These are phyloP conservation scores for Drosophila mayaguana DNA, from an alignment of 2,888 invertebrate species.

Conservation along the genomic window DNA sequence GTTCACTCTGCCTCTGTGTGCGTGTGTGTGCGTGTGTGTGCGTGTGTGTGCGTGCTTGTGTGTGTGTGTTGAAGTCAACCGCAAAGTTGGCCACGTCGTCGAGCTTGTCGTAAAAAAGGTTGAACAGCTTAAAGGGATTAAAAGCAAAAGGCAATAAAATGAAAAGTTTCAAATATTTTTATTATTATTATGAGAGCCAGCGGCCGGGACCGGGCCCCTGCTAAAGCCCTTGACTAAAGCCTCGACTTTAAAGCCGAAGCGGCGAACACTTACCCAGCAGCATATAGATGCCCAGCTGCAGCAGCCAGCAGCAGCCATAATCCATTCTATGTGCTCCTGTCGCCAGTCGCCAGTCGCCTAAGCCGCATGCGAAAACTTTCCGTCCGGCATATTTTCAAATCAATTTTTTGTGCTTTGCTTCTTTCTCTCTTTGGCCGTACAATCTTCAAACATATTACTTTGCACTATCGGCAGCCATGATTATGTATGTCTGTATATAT, in stretches of 20 bases:
- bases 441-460: conserved; percentile 49
- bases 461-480: conserved; percentile 31
- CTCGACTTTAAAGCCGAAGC: conserved; percentile 38
- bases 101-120: conserved; percentile 75
- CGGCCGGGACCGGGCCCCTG: background rate
- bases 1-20: background rate
- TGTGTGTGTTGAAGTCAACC: conserved; percentile 52
- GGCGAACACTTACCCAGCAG: conserved; percentile 66
- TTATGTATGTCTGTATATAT: conserved; percentile 35
- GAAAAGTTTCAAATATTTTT: conserved; percentile 78
- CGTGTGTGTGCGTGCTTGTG: conserved; percentile 10
- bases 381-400: conserved; percentile 44
- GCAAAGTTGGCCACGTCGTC: conserved; percentile 73
- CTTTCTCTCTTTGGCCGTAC: conserved; percentile 19
- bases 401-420: conserved; percentile 1
- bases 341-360: conserved; percentile 28
- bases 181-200: conserved; percentile 60
- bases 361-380: conserved; percentile 41
- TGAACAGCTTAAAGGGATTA: conserved; percentile 73
- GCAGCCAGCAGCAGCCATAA: conserved; percentile 59
- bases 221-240: conserved; percentile 1
- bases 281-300: conserved; percentile 67
- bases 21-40: conserved; percentile 15
- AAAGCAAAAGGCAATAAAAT: conserved; percentile 80
- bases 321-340: conserved; percentile 48